Evolutionary conservation across 2,797 vertebrate species (phyloP), one percentile per base, ranked within the genome.

Genomic region (Scolopax rusticola): DNA sequence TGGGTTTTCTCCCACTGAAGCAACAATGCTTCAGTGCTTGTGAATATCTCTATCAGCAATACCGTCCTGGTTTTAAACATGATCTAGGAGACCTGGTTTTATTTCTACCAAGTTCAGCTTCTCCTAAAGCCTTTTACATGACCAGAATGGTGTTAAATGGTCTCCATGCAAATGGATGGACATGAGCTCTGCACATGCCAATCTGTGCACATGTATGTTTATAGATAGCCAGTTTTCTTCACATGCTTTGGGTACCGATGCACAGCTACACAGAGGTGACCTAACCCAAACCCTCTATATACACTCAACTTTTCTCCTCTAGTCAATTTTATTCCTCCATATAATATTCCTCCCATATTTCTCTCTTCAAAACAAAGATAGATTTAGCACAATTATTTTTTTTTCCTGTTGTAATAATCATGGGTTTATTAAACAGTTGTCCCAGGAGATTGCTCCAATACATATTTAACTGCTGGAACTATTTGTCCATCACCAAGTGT

Each of bases 161-260:
- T 32, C 28, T 70, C 48, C 28, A 14, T 8, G 36, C 16, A 74
- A 50, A 64, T 17, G 18, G 50, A 64, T 20, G 20, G 50, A 82
- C 92, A 83, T 54, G 7, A 75, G 15, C 21, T 63, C 53, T 71
- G 13, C 16, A 10, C 0, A 0, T 51, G 41, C 19, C 56, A 64
- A 0, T 48, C 4, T 53, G 38, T 48, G 8, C 6, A 47, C 0
- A 0, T 21, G 8, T 38, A 30, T 56, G 23, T 36, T 45, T 50
- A 27, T 3, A 54, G 45, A 19, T 21, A 65, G 36, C 16, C 54
- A 59, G 30, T 47, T 82, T 45, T 75, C 43, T 40, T 57, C 30
- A 45, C 15, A 60, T 71, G 5, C 40, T 63, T 3, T 51, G 65
- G 28, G 16, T 68, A 36, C 16, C 1, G 0, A 15, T 14, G 19